These are phyloP conservation scores for Cnemophilus loriae DNA, from an alignment of 2,113 vertebrate species.

Conservation along the genomic window DNA sequence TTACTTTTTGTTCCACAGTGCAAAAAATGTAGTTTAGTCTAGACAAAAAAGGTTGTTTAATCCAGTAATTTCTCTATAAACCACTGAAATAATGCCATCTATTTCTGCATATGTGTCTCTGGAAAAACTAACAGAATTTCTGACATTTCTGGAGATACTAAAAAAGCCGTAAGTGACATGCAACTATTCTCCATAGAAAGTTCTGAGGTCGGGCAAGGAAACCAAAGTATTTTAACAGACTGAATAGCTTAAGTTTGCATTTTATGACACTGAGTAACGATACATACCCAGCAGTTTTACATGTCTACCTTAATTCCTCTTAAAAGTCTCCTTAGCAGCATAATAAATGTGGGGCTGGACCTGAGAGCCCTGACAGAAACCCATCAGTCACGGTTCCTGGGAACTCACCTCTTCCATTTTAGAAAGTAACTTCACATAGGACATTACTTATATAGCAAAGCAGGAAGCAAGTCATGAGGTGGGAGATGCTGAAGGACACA, in stretches of 20 bases:
- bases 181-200: background rate
- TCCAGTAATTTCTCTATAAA: background rate
- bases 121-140: conserved; percentile 40
- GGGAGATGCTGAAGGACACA: background rate
- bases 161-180: background rate
- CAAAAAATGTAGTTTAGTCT: background rate
- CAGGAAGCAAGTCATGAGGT: background rate
- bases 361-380: background rate
- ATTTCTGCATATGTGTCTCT: background rate
- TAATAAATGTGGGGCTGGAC: background rate
- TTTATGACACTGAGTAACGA: background rate
- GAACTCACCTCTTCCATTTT: background rate
- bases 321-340: background rate
- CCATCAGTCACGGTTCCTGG: background rate
- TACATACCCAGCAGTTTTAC: background rate
- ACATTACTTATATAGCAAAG: background rate
- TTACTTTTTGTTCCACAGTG: background rate
- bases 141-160: conserved; percentile 26
- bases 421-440: background rate
- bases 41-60: conserved; percentile 20
- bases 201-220: conserved; percentile 49
- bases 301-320: background rate
- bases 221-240: conserved; percentile 26
- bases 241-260: conserved; percentile 21
- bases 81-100: conserved; percentile 13